Conservation (phyloP, 92 coral and sea anemone genomes). For the Montipora capitata region DNA sequence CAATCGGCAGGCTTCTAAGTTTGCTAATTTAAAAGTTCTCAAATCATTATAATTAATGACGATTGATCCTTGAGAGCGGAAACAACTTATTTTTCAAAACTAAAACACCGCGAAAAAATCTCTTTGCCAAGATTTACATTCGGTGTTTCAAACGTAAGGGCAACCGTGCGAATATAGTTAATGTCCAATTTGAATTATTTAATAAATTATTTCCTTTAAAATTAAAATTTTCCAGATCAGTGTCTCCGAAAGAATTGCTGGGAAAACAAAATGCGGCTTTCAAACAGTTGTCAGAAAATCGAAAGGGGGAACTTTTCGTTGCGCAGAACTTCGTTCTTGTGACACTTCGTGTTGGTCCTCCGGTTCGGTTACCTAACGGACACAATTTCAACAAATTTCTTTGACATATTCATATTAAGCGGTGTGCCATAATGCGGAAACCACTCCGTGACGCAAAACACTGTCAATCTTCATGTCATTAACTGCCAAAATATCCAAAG, state of each 20-base stretch:
- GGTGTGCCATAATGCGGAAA: constrained; percentile 4
- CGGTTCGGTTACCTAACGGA: not conserved
- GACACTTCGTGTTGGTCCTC: not conserved
- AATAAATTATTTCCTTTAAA: constrained; percentile 16
- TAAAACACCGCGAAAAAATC: not conserved
- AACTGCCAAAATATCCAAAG: constrained; percentile 38
- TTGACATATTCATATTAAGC: not conserved
- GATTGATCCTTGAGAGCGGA: not conserved
- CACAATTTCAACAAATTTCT: not conserved
- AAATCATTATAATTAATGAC: no score
- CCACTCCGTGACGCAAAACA: constrained; percentile 11
- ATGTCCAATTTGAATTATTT: not conserved
- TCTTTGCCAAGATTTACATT: not conserved
- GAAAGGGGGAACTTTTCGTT: no score
- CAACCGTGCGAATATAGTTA: not conserved
- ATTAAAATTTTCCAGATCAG: not conserved
- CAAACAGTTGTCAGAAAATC: no score
- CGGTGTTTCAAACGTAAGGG: not conserved
- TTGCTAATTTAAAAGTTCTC: no score
- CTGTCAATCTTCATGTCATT: constrained; percentile 27
- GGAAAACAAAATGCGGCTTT: not conserved
- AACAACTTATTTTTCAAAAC: not conserved
- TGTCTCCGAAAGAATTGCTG: not conserved
- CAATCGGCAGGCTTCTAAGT: no score
- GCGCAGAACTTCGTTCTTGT: no score